phyloP scores from a whole-genome alignment of 2,888 invertebrate species.

The Gastrophysa polygoni region DNA sequence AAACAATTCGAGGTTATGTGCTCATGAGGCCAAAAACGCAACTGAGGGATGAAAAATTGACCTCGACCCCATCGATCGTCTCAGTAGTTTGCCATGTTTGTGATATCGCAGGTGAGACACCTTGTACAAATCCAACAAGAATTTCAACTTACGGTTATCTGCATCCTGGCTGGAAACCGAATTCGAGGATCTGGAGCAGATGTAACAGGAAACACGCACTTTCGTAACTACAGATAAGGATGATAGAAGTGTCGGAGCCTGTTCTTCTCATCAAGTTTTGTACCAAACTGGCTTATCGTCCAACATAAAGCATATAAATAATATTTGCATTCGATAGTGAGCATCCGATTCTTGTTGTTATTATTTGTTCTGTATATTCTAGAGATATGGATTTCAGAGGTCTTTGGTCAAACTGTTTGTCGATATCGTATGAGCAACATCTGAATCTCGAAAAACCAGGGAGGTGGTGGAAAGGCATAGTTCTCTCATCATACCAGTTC shows the following conservation, averaged over 20 bases:
- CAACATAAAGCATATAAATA: constrained; percentile 1
- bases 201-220: not conserved
- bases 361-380: not conserved
- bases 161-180: not conserved
- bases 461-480: no score
- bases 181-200: not conserved
- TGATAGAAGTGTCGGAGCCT: not conserved
- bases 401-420: not conserved
- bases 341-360: not conserved
- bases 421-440: no score
- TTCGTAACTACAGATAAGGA: not conserved
- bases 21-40: no score
- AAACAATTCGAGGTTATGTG: no score
- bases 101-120: no score
- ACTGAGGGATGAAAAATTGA: no score
- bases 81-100: no score
- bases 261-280: not conserved
- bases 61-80: no score
- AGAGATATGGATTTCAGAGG: not conserved
- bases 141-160: not conserved
- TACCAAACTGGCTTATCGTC: constrained; percentile 6
- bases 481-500: no score
- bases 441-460: no score
- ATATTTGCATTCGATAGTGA: constrained; percentile 18
- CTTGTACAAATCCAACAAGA: constrained; percentile 3